Evolutionary conservation across 2,797 vertebrate species (phyloP), one percentile per base, ranked within the genome.

Genomic region (Tauraco hartlaubi): DNA sequence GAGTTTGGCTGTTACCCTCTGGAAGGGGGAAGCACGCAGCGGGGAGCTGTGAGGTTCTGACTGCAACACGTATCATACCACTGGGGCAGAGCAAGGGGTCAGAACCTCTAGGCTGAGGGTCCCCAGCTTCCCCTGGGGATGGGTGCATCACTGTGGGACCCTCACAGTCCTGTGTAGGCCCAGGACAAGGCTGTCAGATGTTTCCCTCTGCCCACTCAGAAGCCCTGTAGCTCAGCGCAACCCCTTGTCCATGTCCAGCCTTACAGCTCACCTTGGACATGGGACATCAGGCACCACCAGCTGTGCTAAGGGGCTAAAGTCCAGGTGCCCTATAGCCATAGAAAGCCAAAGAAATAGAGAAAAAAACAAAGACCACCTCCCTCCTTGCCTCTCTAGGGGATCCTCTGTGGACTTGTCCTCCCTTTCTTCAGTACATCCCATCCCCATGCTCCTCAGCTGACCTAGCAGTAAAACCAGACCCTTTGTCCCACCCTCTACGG

Each of bases 1-100:
- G 62, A 44, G 56, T 41, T 80, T 71, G 68, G 84, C 58, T 74
- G 49, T 28, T 64, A 2, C 18, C 11, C 33, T 19, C n/a, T 23
- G 58, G 49, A 29, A 54, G 23, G 44, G 59, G 48, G 68, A 21
- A 43, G 48, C 8, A 4, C 3, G 28, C 12, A 26, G 9, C 33
- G 23, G 28, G 17, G 51, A 85, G 48, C 68, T 67, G 52, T 7
- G 71, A 23, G 54, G 41, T 15, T 64, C 46, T 64, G 37, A 6
- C 25, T 35, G 66, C 9, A 9, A 22, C 10, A 6, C 0, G 0
- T 15, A 7, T 39, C 11, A 13, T 5, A 25, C 52, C 17, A 1
- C 1, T 0, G 3, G 46, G 26, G 16, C 15, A 20, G 31, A 59
- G 71, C 2, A 39, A 79, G 64, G 16, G 14, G 4, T 37, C 26